Evolutionary conservation across 2,113 vertebrate genomes (phyloP), one percentile per base, ranked within the genome.

Genomic region (Istiophorus platypterus): DNA sequence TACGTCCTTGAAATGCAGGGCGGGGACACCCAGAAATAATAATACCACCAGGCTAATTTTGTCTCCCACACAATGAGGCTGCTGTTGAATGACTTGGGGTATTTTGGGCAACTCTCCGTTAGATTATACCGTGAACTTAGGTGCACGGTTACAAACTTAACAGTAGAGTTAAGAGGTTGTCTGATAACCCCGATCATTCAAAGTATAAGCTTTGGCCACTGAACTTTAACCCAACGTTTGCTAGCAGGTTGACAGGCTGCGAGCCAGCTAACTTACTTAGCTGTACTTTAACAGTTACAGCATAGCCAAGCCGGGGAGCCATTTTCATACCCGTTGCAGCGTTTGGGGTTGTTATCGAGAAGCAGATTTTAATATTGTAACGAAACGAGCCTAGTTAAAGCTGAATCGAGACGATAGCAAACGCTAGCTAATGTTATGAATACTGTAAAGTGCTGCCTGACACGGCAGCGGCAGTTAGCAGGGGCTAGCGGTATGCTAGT

Each of bases 1-100:
- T 81, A 76, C 73, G 89, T 90, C 88, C 85, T 92, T 92, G 85
- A 92, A 85, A 75, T n/a, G 62, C 77, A 86, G 91, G 93, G 93
- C 66, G 90, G 90, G 63, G 76, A 88, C 91, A 82, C 82, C 68
- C 72, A 85, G 66, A 62, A 91, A 82, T 81, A 91, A 85, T 77
- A 89, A 90, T 61, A 78, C 7, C 78, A 72, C 24, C 42, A 72
- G 45, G 68, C 86, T 89, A 89, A 92, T 79, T 86, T 31, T 63
- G 87, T 85, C 86, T 72, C 56, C 45, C 45, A 78, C 65, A 91
- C 90, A 93, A 91, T 89, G 85, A 86, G 57, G 42, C 34, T 63
- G 77, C 52, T 83, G 85, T 79, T 76, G 61, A 68, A 34, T 24
- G 85, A 87, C 67, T 78, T 72, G 17, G 47, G 79, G 74, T 90